phyloP scores from a whole-genome alignment of 2,888 invertebrate species.

The Galerucella nymphaeae region DNA sequence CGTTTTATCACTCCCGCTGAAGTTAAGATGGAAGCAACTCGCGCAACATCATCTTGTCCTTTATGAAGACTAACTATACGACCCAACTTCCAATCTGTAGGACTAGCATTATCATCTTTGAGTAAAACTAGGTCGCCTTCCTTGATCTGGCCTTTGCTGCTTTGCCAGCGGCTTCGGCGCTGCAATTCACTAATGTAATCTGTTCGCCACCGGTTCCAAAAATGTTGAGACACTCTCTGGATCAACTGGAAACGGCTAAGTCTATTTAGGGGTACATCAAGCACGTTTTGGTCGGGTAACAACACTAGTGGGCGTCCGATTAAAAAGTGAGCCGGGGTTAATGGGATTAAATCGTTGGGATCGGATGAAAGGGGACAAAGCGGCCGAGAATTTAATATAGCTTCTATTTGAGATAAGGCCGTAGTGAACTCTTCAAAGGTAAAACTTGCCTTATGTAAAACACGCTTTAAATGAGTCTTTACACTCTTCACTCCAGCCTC shows the following conservation, averaged over 20 bases:
- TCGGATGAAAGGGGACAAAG: slow-evolving; percentile 37
- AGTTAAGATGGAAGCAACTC: too few species aligned
- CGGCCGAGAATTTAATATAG: slow-evolving; percentile 51
- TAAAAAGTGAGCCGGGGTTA: slow-evolving; percentile 43
- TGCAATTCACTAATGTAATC: slow-evolving; percentile 49
- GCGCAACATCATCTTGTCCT: too few species aligned
- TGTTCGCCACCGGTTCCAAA: slow-evolving; percentile 43
- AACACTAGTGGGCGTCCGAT: slow-evolving; percentile 18
- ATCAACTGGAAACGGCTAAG: slow-evolving; percentile 26
- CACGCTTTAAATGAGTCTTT: slow-evolving; percentile 31
- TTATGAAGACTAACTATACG: too few species aligned
- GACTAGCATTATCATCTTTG: too few species aligned
- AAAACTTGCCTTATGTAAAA: slow-evolving; percentile 42
- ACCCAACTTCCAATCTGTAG: too few species aligned
- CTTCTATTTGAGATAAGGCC: slow-evolving; percentile 35
- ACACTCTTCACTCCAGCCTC: slow-evolving; percentile 35
- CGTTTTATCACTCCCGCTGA: too few species aligned
- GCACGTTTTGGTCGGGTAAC: slow-evolving; percentile 1
- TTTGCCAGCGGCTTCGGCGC: slow-evolving; percentile 43
- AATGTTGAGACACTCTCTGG: slow-evolving; percentile 37
- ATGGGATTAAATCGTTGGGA: slow-evolving; percentile 36
- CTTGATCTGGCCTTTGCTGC: too few species aligned
- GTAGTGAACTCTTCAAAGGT: slow-evolving; percentile 51
- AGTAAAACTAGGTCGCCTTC: too few species aligned
- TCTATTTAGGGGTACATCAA: slow-evolving; percentile 8